phyloP scores from a whole-genome alignment of 2,888 invertebrate species.

The Brenthis daphne region DNA sequence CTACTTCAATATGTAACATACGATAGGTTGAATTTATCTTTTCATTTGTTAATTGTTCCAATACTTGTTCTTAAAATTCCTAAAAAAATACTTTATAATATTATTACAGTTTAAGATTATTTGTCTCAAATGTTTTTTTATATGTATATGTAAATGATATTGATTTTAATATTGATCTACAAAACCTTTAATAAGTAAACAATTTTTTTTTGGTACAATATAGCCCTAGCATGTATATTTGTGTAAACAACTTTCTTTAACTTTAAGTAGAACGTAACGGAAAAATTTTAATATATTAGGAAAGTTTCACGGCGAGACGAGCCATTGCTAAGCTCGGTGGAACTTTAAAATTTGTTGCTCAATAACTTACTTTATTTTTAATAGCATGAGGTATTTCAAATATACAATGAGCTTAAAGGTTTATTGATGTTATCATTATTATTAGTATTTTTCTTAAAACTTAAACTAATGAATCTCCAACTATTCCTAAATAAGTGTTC shows the following conservation, averaged over 20 bases:
- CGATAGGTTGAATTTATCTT: no score
- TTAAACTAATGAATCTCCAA: no score
- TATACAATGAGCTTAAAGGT: not conserved
- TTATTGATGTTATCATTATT: not conserved
- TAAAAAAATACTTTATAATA: no score
- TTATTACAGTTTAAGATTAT: no score
- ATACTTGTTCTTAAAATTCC: no score
- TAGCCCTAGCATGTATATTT: conserved; percentile 2
- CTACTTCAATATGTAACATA: no score
- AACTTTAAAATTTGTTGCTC: conserved; percentile 64
- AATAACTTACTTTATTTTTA: conserved; percentile 53
- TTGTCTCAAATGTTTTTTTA: no score
- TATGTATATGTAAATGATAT: no score
- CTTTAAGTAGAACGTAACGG: conserved; percentile 58
- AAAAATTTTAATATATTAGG: conserved; percentile 69
- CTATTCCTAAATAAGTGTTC: no score
- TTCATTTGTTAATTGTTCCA: no score
- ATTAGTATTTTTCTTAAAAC: no score
- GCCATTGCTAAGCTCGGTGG: conserved; percentile 47
- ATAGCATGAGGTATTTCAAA: conserved; percentile 7
- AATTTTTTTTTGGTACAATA: not conserved
- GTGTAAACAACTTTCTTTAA: conserved; percentile 48
- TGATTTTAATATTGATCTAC: no score
- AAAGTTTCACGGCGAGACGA: conserved; percentile 57
- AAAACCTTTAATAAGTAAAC: not conserved